These are phyloP conservation scores for Dendrocincla fuliginosa DNA, from an alignment of 2,797 vertebrate species.

Conservation along the genomic window DNA sequence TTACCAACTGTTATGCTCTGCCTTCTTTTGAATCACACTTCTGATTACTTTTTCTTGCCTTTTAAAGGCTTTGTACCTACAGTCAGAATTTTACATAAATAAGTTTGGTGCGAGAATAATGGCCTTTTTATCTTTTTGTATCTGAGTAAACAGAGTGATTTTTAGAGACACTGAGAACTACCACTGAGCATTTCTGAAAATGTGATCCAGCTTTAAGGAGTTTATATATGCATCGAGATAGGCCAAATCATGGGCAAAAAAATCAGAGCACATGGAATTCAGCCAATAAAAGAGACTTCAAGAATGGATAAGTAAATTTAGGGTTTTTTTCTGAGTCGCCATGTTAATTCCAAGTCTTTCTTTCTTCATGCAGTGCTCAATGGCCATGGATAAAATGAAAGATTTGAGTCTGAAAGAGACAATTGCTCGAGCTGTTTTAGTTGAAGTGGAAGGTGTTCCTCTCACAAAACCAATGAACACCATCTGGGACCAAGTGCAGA, in stretches of 20 bases:
- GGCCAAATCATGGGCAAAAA: not conserved
- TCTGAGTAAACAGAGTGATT: not conserved
- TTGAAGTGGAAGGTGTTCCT: slow-evolving; percentile 54
- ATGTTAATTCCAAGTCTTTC: not conserved
- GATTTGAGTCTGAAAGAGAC: not conserved
- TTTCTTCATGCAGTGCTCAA: not conserved
- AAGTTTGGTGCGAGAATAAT: not conserved
- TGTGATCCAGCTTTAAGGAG: not conserved
- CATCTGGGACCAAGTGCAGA: slow-evolving; percentile 59
- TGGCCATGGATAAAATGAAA: slow-evolving; percentile 54
- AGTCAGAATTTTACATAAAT: not conserved
- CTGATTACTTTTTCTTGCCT: not conserved
- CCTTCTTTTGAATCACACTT: not conserved
- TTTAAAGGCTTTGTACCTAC: not conserved
- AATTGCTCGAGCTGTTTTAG: accelerated
- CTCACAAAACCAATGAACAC: not conserved
- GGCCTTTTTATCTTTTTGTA: not conserved
- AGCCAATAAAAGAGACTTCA: not conserved
- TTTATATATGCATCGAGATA: not conserved
- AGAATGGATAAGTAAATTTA: not conserved
- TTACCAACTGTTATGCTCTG: not conserved
- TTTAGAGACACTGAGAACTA: not conserved
- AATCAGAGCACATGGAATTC: not conserved
- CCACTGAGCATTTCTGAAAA: not conserved
- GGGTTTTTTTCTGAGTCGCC: not conserved